A percentile compares a stretch with the other conserved stretches of the same genome.
Conservation (phyloP, 2,888 invertebrate genomes). For the Caenorhabditis virilis region DNA sequence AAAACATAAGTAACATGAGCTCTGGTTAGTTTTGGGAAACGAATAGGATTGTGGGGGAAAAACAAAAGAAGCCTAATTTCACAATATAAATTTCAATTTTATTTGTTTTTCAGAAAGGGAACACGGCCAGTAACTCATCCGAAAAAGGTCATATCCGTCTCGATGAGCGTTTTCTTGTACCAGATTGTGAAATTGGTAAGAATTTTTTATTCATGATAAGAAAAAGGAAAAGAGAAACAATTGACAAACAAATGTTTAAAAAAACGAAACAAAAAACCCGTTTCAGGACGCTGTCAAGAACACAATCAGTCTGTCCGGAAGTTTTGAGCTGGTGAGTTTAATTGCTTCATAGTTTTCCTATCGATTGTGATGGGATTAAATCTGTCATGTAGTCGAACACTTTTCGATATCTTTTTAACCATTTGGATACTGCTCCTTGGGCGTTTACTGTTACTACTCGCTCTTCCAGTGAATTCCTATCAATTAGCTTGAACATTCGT, state of each 20-base stretch:
- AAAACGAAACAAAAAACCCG: constrained; percentile 15
- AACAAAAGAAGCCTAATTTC: no score
- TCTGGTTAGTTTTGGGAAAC: no score
- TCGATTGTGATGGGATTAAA: constrained; percentile 13
- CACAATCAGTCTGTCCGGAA: constrained; percentile 66
- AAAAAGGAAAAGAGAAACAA: constrained; percentile 5
- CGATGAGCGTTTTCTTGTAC: constrained; percentile 66
- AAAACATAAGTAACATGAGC: no score
- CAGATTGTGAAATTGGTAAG: constrained; percentile 67
- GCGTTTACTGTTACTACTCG: constrained; percentile 44
- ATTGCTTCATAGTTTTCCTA: not conserved
- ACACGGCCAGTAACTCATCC: constrained; percentile 67
- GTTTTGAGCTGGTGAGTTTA: constrained; percentile 66
- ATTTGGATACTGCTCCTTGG: constrained; percentile 42
- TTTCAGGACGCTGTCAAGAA: constrained; percentile 68
- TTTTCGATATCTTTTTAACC: constrained; percentile 47
- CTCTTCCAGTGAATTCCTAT: constrained; percentile 50
- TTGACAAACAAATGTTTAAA: not conserved
- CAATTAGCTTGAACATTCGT: constrained; percentile 50
- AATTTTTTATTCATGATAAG: not conserved
- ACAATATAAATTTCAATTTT: no score
- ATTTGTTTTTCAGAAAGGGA: constrained; percentile 57
- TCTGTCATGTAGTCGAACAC: constrained; percentile 40
- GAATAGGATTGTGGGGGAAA: no score
- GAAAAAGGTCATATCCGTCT: constrained; percentile 62